phyloP scores from a whole-genome alignment of 2,113 vertebrate species.

The Baryphthengus martii region DNA sequence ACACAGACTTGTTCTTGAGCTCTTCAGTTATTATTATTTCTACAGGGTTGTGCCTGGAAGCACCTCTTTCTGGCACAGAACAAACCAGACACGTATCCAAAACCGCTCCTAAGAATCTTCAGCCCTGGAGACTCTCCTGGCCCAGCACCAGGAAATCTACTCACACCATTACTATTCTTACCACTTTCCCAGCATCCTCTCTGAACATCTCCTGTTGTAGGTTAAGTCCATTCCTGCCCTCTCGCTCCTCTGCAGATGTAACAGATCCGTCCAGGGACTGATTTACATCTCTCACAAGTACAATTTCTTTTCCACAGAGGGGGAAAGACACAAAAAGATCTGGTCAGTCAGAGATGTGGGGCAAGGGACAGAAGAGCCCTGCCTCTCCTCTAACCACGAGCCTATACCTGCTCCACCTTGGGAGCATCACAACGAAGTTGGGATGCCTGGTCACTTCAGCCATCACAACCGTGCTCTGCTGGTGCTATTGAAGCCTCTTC shows the following conservation, averaged over 20 bases:
- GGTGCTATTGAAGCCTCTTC: not conserved
- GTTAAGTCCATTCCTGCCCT: not conserved
- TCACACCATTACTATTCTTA: not conserved
- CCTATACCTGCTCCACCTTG: fast-evolving
- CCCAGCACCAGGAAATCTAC: not conserved
- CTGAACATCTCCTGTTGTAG: not conserved
- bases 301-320: not conserved
- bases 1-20: not conserved
- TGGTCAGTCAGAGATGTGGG: not conserved
- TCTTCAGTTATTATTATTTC: not conserved
- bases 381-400: not conserved
- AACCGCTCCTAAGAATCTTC: not conserved
- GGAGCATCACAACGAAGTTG: not conserved
- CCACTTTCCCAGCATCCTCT: fast-evolving
- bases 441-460: not conserved
- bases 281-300: not conserved
- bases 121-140: not conserved
- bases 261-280: not conserved
- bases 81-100: not conserved
- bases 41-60: not conserved
- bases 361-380: not conserved
- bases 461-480: not conserved
- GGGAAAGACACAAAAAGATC: not conserved
- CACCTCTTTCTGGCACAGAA: not conserved
- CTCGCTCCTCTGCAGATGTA: not conserved